Base-by-base conservation (phyloP, 2,113 vertebrate species). In the Hydrochoerus hydrochaeris region DNA sequence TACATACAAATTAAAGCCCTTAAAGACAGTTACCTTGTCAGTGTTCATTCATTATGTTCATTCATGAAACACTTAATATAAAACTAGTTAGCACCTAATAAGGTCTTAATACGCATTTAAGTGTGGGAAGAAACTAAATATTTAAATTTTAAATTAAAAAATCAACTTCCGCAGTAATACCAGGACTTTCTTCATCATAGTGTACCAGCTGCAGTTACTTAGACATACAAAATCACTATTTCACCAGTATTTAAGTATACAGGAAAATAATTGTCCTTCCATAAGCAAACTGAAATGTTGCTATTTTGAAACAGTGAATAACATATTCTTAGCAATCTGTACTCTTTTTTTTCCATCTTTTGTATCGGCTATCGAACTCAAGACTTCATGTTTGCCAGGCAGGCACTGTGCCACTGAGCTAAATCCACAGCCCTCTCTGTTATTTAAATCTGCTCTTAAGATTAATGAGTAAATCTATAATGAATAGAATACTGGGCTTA, bases 241-340 rank as follows among this genome's bases (percentile, higher is more conserved):
- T 96, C 78, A 92, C 9, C 65, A 90, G 35, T 90, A 96, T 67
- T 97, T 85, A 88, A 93, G 78, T 85, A 78, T 32, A 73, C 19
- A 95, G 65, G 35, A 93, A 91, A 81, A 58, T 88, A 88, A 96
- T 24, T 90, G 24, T 90, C 41, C 69, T 95, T 96, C 32, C 41
- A 32, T 89, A 86, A 96, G 57, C 32, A 91, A 96, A 94, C 0
- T 32, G 32, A 93, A 94, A 80, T 94, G 52, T 19, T 81, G 46
- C 38, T 60, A 90, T 90, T 93, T 85, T 94, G 75, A 93, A 96
- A 90, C 41, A 91, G 16, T 92, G 60, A 97, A 96, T 90, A 97
- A 92, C 54, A 86, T 62, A 94, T 94, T 95, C 62, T 73, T 28
- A 81, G 3, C 35, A 52, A 95, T 83, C 44, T 86, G 57, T 71